Conservation (phyloP, 2,888 invertebrate species). For the Germaria angustata region DNA sequence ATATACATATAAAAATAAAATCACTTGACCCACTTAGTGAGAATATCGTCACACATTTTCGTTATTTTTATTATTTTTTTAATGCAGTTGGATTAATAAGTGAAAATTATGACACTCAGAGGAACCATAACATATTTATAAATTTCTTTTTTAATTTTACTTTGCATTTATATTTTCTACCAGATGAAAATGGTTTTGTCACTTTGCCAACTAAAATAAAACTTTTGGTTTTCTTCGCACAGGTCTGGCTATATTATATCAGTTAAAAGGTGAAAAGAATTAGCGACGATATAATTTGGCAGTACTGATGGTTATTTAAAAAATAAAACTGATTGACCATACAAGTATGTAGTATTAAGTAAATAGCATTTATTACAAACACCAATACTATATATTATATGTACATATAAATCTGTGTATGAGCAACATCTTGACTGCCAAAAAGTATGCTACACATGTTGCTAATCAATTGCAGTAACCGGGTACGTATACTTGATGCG, state of each 20-base stretch:
- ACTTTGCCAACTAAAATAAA: conserved; percentile 64
- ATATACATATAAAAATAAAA: conserved; percentile 24
- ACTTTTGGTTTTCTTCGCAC: conserved; percentile 16
- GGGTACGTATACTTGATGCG: not conserved
- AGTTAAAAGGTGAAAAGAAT: not conserved
- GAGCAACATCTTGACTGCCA: too few species aligned
- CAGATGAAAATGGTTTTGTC: conserved; percentile 65
- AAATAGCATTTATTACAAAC: not conserved
- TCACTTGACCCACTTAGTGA: conserved; percentile 62
- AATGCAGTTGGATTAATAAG: conserved; percentile 68
- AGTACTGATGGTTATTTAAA: not conserved
- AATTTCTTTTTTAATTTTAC: conserved; percentile 40
- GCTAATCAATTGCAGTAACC: not conserved
- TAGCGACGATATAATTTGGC: not conserved
- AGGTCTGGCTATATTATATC: conserved; percentile 28
- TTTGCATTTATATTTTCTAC: conserved; percentile 18
- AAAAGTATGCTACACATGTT: not conserved
- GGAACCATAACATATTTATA: conserved; percentile 68
- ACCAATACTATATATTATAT: too few species aligned
- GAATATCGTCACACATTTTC: conserved; percentile 49
- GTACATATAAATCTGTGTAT: too few species aligned
- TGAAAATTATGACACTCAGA: conserved; percentile 68
- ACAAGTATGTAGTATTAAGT: not conserved
- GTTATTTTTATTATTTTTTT: conserved; percentile 26
- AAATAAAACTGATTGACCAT: not conserved